phyloP scores from a whole-genome alignment of 2,888 invertebrate genomes.

The Nomada ferruginata region DNA sequence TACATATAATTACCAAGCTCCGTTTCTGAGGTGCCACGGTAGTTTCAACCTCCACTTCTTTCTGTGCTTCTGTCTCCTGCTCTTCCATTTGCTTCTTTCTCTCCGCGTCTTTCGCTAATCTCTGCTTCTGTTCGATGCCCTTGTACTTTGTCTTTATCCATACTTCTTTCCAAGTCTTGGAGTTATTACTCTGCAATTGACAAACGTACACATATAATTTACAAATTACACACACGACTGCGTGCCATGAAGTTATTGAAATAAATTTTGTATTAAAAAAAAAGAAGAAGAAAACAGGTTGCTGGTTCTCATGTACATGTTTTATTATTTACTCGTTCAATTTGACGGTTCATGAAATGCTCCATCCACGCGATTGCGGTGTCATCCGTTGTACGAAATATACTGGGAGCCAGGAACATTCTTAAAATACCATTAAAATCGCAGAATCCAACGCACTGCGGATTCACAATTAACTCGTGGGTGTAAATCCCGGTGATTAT shows the following conservation, averaged over 20 bases:
- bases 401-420: constrained; percentile 87
- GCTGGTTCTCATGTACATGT: too few species aligned
- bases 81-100: constrained; percentile 82
- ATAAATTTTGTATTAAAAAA: too few species aligned
- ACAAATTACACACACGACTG: background rate
- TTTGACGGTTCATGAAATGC: constrained; percentile 75
- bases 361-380: constrained; percentile 82
- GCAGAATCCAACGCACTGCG: constrained; percentile 88
- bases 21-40: background rate
- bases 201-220: background rate
- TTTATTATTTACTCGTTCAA: constrained; percentile 68
- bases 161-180: constrained; percentile 87
- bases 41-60: constrained; percentile 12
- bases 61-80: constrained; percentile 9
- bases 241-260: background rate
- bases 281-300: too few species aligned
- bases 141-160: constrained; percentile 85
- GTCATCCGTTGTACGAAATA: constrained; percentile 85
- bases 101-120: constrained; percentile 84
- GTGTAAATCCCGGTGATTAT: constrained; percentile 88
- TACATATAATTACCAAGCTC: constrained; percentile 9
- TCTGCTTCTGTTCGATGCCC: constrained; percentile 84
- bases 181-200: constrained; percentile 84
- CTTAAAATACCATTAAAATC: constrained; percentile 89
- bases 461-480: constrained; percentile 86